Percentiles rank a stretch among this genome's conserved stretches.
Conservation (phyloP, 2,888 invertebrate species). For the Blastobasis adustella region DNA sequence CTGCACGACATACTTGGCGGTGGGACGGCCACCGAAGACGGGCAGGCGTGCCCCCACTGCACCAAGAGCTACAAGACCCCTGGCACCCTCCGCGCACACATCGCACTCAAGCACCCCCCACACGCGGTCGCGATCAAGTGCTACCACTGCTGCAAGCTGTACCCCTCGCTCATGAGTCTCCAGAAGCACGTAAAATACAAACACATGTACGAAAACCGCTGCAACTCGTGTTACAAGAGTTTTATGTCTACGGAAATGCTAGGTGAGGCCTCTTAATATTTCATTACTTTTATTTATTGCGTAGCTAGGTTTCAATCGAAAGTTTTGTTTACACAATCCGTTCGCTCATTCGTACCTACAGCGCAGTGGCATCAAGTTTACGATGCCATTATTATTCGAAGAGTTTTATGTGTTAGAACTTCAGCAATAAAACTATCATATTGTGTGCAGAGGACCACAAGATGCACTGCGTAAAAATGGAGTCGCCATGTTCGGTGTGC, state of each 20-base stretch:
- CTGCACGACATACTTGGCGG: conserved; percentile 36
- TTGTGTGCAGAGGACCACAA: conserved; percentile 20
- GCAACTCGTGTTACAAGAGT: conserved; percentile 41
- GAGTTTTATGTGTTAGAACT: too few species aligned
- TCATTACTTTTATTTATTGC: background rate
- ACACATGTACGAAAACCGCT: conserved; percentile 40
- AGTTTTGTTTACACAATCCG: too few species aligned
- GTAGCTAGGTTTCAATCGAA: too few species aligned
- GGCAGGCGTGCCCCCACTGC: conserved; percentile 58
- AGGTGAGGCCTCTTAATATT: background rate
- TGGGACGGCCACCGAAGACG: conserved; percentile 12
- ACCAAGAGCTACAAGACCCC: conserved; percentile 46
- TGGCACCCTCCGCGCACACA: conserved; percentile 40
- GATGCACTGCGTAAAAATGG: conserved; percentile 28
- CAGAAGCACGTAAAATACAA: conserved; percentile 49
- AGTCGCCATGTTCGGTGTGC: conserved; percentile 35
- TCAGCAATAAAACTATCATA: too few species aligned
- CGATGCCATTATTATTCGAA: too few species aligned
- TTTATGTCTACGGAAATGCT: conserved; percentile 30
- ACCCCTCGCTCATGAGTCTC: conserved; percentile 44
- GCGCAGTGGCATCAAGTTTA: too few species aligned
- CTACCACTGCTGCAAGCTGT: conserved; percentile 38
- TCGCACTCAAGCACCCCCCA: conserved; percentile 42
- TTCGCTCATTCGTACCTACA: too few species aligned
- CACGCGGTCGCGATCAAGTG: conserved; percentile 31